A percentile compares a stretch with the other conserved stretches of the same genome.
These are phyloP conservation scores for Phragmatobia fuliginosa DNA, from an alignment of 2,888 invertebrate genomes.

Conservation along the genomic window DNA sequence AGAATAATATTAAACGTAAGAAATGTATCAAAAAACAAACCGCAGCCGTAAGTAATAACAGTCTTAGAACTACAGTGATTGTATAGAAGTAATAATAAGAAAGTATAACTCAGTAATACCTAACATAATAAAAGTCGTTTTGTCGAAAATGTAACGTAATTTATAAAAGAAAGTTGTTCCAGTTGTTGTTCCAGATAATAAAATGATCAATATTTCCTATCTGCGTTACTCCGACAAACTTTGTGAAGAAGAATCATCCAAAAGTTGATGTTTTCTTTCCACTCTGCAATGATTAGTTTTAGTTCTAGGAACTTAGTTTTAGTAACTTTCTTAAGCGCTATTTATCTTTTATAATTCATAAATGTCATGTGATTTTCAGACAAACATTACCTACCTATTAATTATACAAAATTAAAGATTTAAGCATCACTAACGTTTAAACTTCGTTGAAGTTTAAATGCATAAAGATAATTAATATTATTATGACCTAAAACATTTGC, in stretches of 20 bases:
- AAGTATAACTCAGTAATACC: background rate
- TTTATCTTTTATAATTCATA: too few relatives aligned
- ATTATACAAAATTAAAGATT: background rate
- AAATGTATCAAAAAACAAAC: background rate
- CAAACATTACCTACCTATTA: too few relatives aligned
- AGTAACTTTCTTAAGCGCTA: background rate
- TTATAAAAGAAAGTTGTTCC: background rate
- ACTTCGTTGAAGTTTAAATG: too few relatives aligned
- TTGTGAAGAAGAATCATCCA: background rate
- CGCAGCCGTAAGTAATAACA: background rate
- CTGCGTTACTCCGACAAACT: background rate
- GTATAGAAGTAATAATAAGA: background rate
- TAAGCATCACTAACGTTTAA: too few relatives aligned
- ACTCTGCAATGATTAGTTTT: background rate
- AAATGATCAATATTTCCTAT: background rate
- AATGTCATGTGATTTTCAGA: too few relatives aligned
- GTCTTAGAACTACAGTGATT: background rate
- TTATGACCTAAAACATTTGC: too few relatives aligned
- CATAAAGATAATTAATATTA: too few relatives aligned
- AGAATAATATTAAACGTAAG: background rate
- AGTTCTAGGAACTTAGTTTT: background rate
- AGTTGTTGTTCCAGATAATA: background rate
- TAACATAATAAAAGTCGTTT: background rate
- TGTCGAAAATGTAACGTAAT: background rate
- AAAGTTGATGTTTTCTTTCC: background rate